A percentile compares a stretch with the other conserved stretches of the same genome.
phyloP scores from a whole-genome alignment of 2,888 invertebrate species.

The Micoletzkya japonica region DNA sequence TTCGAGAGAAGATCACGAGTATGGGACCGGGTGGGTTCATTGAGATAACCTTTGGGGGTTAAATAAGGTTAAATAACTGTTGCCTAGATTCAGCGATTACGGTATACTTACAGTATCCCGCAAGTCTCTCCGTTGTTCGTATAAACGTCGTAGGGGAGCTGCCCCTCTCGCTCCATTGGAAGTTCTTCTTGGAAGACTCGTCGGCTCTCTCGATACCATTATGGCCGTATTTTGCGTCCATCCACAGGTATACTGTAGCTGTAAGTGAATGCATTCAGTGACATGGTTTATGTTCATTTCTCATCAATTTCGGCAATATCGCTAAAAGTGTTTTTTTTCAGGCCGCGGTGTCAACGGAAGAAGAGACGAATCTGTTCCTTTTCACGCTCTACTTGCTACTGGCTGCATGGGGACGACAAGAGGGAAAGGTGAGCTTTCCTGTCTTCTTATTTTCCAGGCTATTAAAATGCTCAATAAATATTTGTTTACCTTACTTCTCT shows the following conservation, averaged over 20 bases:
- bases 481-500: not conserved
- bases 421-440: not conserved
- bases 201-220: conserved; percentile 38
- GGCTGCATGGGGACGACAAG: conserved; percentile 37
- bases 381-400: conserved; percentile 42
- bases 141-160: conserved; percentile 25
- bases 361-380: conserved; percentile 46
- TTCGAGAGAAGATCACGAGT: conserved; percentile 29
- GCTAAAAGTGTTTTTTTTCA: not conserved
- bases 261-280: not conserved
- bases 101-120: conserved; percentile 23
- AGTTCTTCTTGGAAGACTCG: conserved; percentile 37
- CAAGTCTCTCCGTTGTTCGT: conserved; percentile 27
- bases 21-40: conserved; percentile 34
- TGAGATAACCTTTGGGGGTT: not conserved
- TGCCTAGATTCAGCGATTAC: too few relatives aligned
- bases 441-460: not conserved
- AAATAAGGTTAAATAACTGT: not conserved
- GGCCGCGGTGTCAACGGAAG: conserved; percentile 34
- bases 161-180: conserved; percentile 41
- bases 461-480: too few relatives aligned
- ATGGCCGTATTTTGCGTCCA: conserved; percentile 37
- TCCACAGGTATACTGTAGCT: conserved; percentile 22
- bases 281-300: not conserved
- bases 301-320: not conserved